These are phyloP conservation scores for Aphodius granarius DNA, from an alignment of 2,888 invertebrate species.

Conservation along the genomic window DNA sequence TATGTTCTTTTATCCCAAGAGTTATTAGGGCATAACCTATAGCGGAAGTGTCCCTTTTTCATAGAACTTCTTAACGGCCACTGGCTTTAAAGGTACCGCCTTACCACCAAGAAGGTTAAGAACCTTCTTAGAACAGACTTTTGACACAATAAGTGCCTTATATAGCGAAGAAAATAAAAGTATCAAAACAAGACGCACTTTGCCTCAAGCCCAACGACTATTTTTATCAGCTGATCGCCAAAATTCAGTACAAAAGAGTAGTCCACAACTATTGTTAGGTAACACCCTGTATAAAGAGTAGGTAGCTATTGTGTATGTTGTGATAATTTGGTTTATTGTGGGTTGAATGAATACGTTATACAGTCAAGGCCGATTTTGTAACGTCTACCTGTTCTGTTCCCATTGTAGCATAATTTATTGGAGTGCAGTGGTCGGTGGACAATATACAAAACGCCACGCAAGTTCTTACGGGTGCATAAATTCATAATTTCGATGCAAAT, in stretches of 20 bases:
- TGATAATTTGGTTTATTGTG: neutral
- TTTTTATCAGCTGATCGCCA: no score
- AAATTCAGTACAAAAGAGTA: no score
- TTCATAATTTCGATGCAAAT: neutral
- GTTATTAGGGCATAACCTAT: neutral
- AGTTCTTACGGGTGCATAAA: neutral
- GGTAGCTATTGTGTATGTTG: neutral
- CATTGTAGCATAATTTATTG: neutral
- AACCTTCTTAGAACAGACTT: neutral
- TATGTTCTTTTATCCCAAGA: neutral
- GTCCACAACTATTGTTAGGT: no score
- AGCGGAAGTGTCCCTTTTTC: neutral
- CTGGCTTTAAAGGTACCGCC: neutral
- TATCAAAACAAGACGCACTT: neutral
- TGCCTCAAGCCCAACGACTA: no score
- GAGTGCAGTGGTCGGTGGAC: neutral
- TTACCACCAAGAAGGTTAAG: neutral
- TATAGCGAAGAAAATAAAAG: neutral
- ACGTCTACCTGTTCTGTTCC: neutral
- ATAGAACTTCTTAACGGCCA: neutral
- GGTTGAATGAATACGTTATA: neutral
- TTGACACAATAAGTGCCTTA: neutral
- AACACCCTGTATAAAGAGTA: no score
- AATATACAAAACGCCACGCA: neutral
- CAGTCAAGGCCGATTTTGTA: constrained; percentile 5